A percentile compares a stretch with the other conserved stretches of the same genome.
These are phyloP conservation scores for Pontoporia blainvillei DNA, from an alignment of 2,113 vertebrate genomes.

Conservation along the genomic window DNA sequence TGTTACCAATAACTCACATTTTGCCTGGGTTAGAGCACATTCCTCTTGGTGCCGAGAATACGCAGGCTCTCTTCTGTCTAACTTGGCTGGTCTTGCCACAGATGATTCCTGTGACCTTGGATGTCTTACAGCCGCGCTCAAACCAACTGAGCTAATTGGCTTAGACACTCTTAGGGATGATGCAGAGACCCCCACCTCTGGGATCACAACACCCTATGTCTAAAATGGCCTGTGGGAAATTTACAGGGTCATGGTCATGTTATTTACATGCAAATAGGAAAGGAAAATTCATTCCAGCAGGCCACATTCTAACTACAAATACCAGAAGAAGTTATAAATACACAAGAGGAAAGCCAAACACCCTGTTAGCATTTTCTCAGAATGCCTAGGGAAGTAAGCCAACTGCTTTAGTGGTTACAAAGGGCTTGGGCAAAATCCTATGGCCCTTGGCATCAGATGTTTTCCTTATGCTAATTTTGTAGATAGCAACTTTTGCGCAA, in stretches of 20 bases:
- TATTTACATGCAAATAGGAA: constrained; percentile 48
- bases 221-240: constrained; percentile 40
- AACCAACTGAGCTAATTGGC: not conserved
- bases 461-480: not conserved
- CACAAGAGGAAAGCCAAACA: not conserved
- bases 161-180: not conserved
- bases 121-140: not conserved
- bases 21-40: not conserved
- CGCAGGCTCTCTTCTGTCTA: not conserved
- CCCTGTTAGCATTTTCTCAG: constrained; percentile 23
- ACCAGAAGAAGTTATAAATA: constrained; percentile 39
- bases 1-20: not conserved
- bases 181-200: not conserved
- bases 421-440: not conserved
- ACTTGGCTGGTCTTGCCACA: not conserved
- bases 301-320: constrained; percentile 19
- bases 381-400: not conserved
- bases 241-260: constrained; percentile 16
- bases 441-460: not conserved
- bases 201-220: constrained; percentile 2
- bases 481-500: not conserved
- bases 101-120: constrained; percentile 11
- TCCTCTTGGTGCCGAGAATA: not conserved
- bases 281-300: constrained; percentile 18
- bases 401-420: not conserved